Conservation (phyloP, 1,140 invertebrate genomes). For the Dreissena polymorpha region DNA sequence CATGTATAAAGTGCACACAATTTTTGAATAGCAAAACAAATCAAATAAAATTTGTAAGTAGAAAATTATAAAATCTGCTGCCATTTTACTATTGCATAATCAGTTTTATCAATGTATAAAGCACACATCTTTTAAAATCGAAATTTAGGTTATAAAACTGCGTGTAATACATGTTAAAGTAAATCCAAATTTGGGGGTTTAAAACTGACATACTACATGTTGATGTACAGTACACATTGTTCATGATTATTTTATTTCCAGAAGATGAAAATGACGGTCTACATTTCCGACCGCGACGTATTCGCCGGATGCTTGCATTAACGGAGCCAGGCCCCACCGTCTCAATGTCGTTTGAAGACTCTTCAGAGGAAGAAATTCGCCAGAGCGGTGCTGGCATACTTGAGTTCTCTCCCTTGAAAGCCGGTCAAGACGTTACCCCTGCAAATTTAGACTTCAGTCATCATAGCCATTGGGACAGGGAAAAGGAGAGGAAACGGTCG, state of each 20-base stretch:
- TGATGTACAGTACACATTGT: too few relatives aligned
- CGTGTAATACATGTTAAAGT: too few relatives aligned
- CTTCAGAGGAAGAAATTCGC: slow-evolving; percentile 76
- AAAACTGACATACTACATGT: too few relatives aligned
- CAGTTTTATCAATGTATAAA: not conserved
- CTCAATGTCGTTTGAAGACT: slow-evolving; percentile 68
- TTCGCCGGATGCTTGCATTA: slow-evolving; percentile 42
- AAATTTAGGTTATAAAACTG: too few relatives aligned
- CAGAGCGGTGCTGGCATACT: slow-evolving; percentile 82
- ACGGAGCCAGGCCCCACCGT: slow-evolving; percentile 61
- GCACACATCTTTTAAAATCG: not conserved
- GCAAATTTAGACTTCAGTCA: slow-evolving; percentile 85
- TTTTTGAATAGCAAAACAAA: too few relatives aligned
- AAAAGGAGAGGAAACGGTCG: slow-evolving; percentile 71
- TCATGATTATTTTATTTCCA: not conserved
- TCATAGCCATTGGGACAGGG: slow-evolving; percentile 11
- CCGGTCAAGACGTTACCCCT: slow-evolving; percentile 92
- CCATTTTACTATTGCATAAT: too few relatives aligned
- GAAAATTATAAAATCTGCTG: too few relatives aligned
- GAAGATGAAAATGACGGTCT: slow-evolving; percentile 51
- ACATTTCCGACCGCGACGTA: slow-evolving; percentile 61
- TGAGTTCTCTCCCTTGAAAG: slow-evolving; percentile 93
- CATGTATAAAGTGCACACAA: too few relatives aligned
- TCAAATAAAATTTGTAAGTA: too few relatives aligned
- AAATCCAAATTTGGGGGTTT: too few relatives aligned